phyloP scores from a whole-genome alignment of 2,797 vertebrate genomes.

The Molossus molossus region DNA sequence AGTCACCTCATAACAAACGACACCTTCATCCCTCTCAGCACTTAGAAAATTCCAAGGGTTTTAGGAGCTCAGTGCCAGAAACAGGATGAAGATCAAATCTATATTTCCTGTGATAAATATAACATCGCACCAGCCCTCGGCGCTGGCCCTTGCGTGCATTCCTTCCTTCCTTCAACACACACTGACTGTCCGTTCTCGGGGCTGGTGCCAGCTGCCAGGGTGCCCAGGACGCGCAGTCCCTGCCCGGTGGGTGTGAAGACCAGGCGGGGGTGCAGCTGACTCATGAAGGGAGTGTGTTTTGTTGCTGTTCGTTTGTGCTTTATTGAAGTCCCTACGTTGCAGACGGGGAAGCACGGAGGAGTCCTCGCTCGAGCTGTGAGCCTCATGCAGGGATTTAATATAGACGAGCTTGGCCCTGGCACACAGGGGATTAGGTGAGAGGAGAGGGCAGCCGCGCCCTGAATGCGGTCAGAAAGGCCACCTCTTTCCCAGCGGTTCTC shows the following conservation, averaged over 20 bases:
- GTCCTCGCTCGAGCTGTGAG: not conserved
- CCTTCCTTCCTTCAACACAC: not conserved
- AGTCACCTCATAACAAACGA: not conserved
- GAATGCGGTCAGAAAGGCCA: conserved; percentile 75
- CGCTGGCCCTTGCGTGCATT: not conserved
- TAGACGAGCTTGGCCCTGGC: not conserved
- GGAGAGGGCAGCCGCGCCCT: conserved; percentile 60
- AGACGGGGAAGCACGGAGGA: not conserved
- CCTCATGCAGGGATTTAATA: not conserved
- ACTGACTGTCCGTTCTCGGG: not conserved
- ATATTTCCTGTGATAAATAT: too few relatives aligned
- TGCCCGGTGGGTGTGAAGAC: too few relatives aligned
- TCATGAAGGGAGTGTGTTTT: too few relatives aligned
- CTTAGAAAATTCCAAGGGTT: too few relatives aligned
- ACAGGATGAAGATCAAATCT: not conserved
- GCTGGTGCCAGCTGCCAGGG: not conserved
- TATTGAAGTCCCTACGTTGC: not conserved
- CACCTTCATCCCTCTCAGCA: not conserved
- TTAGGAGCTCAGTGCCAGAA: not conserved
- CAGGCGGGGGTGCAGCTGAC: not conserved
- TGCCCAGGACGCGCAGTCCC: not conserved
- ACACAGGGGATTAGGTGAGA: not conserved
- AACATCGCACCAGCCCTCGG: fast-evolving
- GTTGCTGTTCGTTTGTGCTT: not conserved
- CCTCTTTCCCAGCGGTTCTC: conserved; percentile 61